phyloP scores from a whole-genome alignment of 2,888 invertebrate species.

The Agrypnus murinus region DNA sequence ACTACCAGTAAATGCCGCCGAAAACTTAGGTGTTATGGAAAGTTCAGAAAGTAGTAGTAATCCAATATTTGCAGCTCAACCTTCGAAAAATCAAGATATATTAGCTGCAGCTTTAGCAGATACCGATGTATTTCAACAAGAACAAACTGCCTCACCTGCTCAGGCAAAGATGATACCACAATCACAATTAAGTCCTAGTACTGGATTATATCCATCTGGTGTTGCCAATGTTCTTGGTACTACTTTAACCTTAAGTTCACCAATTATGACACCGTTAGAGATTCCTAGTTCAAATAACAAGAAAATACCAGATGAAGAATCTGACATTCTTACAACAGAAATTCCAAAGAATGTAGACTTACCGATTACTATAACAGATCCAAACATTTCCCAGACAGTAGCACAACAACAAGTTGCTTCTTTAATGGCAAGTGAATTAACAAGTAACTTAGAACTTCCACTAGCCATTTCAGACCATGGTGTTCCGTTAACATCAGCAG shows the following conservation, averaged over 20 bases:
- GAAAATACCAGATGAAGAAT: constrained; percentile 67
- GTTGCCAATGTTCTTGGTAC: constrained; percentile 82
- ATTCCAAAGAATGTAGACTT: constrained; percentile 83
- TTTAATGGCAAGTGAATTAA: constrained; percentile 64
- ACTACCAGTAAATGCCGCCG: constrained; percentile 61
- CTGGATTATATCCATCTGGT: constrained; percentile 75
- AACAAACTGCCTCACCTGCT: constrained; percentile 63
- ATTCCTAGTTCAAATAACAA: constrained; percentile 75
- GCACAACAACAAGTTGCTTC: constrained; percentile 67
- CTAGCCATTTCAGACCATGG: constrained; percentile 82
- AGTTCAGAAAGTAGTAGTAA: constrained; percentile 63
- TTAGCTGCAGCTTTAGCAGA: constrained; percentile 84
- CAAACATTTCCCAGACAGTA: constrained; percentile 78
- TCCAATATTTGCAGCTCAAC: constrained; percentile 65
- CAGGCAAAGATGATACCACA: constrained; percentile 70
- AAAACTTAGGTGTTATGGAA: constrained; percentile 53
- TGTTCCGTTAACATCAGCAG: constrained; percentile 71
- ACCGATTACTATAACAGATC: constrained; percentile 86
- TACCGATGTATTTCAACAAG: constrained; percentile 81
- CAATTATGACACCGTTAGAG: constrained; percentile 89
- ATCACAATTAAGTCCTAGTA: constrained; percentile 76
- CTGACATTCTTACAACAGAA: constrained; percentile 63
- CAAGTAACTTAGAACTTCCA: constrained; percentile 76
- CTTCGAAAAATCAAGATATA: constrained; percentile 78
- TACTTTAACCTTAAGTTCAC: constrained; percentile 83